Conservation (phyloP, 2,113 vertebrate genomes). For the Ceyx margarethae region DNA sequence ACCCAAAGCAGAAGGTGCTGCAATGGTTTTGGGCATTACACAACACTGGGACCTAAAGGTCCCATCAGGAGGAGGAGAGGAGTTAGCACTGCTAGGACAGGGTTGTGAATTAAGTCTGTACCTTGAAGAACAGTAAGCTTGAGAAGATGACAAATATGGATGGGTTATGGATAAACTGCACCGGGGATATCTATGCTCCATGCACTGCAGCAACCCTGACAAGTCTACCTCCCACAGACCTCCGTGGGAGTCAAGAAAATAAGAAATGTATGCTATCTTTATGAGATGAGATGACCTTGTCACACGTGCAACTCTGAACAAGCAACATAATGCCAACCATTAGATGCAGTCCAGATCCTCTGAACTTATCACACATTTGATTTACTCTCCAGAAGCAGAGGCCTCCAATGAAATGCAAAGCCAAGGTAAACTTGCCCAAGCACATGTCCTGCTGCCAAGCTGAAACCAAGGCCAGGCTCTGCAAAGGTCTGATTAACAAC, state of each 20-base stretch:
- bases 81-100: neutral
- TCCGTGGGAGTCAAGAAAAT: neutral
- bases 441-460: neutral
- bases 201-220: neutral
- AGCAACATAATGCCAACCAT: neutral
- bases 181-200: neutral
- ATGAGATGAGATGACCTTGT: neutral
- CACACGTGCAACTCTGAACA: neutral
- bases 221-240: neutral
- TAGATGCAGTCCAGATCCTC: neutral
- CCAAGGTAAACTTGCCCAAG: neutral
- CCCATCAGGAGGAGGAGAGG: neutral
- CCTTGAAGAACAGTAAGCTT: neutral
- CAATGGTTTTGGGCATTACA: neutral
- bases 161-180: neutral
- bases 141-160: neutral
- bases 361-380: neutral
- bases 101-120: neutral
- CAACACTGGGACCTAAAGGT: neutral
- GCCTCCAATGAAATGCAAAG: neutral
- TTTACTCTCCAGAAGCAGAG: neutral
- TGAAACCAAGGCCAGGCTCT: neutral
- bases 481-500: neutral
- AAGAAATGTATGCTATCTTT: neutral
- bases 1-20: neutral